Percentiles rank a stretch among this genome's conserved stretches.
phyloP scores from a whole-genome alignment of 2,113 vertebrate species.

The Lepus europaeus region DNA sequence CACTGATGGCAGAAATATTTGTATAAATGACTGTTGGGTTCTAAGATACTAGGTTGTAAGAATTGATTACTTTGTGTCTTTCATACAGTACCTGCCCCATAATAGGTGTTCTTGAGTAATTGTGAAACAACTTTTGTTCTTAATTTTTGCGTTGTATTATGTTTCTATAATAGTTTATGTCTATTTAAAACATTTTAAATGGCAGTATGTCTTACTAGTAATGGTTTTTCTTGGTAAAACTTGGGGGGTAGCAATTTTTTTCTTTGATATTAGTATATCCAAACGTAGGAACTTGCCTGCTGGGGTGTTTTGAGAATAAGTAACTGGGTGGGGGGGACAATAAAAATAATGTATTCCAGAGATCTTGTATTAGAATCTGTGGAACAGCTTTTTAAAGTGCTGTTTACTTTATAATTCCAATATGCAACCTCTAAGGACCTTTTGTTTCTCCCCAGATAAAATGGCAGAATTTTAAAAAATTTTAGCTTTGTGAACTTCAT shows the following conservation, averaged over 20 bases:
- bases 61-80: neutral
- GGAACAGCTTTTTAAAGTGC: neutral
- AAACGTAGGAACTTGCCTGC: neutral
- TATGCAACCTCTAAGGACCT: neutral
- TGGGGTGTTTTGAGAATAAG: conserved; percentile 9
- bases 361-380: neutral
- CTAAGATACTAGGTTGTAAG: conserved; percentile 8
- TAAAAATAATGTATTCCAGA: conserved; percentile 20
- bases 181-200: conserved; percentile 48
- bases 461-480: neutral
- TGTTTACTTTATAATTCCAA: conserved; percentile 49
- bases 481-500: too few species aligned
- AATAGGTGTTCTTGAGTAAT: neutral
- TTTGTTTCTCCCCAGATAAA: neutral
- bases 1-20: neutral
- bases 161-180: conserved; percentile 29
- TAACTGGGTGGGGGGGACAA: neutral
- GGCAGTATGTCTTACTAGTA: neutral
- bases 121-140: neutral
- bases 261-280: neutral
- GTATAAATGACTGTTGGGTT: neutral
- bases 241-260: neutral
- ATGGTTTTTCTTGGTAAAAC: conserved; percentile 34
- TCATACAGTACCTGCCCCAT: neutral
- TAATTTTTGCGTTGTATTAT: conserved; percentile 3